phyloP scores from a whole-genome alignment of 1,140 invertebrate species.

The Vanessa tameamea region DNA sequence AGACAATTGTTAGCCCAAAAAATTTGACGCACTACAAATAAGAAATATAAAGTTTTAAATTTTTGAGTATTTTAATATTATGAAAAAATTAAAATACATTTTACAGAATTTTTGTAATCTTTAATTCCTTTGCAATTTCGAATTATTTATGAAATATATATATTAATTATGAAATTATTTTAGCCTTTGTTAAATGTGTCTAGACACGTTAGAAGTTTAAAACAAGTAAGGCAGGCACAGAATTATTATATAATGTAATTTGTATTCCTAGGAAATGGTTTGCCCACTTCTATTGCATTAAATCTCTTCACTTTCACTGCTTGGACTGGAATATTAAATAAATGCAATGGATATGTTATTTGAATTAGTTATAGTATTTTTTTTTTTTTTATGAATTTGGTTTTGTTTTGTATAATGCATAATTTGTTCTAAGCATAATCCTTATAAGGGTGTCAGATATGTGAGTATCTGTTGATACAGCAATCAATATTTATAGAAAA shows the following conservation, averaged over 20 bases:
- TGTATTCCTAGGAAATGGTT: constrained; percentile 2
- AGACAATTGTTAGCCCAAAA: not conserved
- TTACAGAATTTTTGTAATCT: too few species aligned
- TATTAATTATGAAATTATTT: too few species aligned
- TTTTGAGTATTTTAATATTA: too few species aligned
- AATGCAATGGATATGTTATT: not conserved
- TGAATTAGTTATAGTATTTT: not conserved
- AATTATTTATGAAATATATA: too few species aligned
- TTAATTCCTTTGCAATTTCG: too few species aligned
- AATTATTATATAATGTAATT: constrained; percentile 8
- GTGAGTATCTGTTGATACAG: too few species aligned
- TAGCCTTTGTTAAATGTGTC: not conserved
- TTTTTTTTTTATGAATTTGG: not conserved
- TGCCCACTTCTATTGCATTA: not conserved
- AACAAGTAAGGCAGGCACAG: not conserved
- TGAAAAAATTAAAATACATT: too few species aligned
- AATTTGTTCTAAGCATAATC: not conserved
- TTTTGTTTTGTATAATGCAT: not conserved
- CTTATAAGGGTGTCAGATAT: too few species aligned
- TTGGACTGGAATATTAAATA: not conserved
- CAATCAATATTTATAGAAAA: too few species aligned
- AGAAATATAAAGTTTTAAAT: too few species aligned
- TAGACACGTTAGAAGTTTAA: not conserved
- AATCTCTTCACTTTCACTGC: not conserved
- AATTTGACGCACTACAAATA: not conserved